Evolutionary conservation across 2,113 vertebrate species (phyloP).

Genomic region (Mesocricetus auratus): DNA sequence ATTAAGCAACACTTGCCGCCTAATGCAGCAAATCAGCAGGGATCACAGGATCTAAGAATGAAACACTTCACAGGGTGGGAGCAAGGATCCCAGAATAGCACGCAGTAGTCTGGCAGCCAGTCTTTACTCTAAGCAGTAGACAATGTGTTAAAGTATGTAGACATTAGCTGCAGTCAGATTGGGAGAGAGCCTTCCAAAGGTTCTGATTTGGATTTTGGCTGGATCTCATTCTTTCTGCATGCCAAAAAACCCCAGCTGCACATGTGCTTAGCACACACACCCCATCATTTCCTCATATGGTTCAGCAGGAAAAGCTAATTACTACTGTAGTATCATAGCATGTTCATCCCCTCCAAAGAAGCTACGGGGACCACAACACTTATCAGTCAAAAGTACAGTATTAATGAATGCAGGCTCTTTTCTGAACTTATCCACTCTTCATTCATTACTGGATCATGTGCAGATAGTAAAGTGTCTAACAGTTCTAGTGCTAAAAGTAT

Average conservation of each 20-base stretch:
- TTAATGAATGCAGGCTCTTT: slow-evolving; percentile 53
- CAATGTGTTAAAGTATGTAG: slow-evolving; percentile 82
- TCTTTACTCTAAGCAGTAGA: slow-evolving; percentile 76
- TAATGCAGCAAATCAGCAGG: slow-evolving; percentile 47
- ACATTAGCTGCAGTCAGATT: slow-evolving; percentile 80
- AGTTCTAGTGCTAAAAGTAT: slow-evolving; percentile 59
- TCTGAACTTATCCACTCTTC: slow-evolving; percentile 48
- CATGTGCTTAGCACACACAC: slow-evolving; percentile 50
- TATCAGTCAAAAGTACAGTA: slow-evolving; percentile 25
- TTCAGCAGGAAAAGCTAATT: slow-evolving; percentile 72
- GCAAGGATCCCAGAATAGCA: slow-evolving; percentile 77
- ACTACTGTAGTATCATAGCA: slow-evolving; percentile 67
- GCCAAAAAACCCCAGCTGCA: slow-evolving; percentile 77
- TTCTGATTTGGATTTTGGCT: slow-evolving; percentile 82
- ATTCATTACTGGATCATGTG: slow-evolving; percentile 66
- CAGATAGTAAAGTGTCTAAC: slow-evolving; percentile 69
- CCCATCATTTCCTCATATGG: slow-evolving; percentile 73
- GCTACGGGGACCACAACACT: not conserved
- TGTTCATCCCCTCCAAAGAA: slow-evolving; percentile 55
- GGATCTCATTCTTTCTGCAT: slow-evolving; percentile 68
- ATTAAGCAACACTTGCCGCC: not conserved
- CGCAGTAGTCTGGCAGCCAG: slow-evolving; percentile 74
- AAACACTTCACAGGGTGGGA: slow-evolving; percentile 50
- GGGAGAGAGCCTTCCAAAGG: slow-evolving; percentile 80
- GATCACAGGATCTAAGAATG: slow-evolving; percentile 72